Conservation (phyloP, 2,888 invertebrate genomes). For the Eudemis profundana region DNA sequence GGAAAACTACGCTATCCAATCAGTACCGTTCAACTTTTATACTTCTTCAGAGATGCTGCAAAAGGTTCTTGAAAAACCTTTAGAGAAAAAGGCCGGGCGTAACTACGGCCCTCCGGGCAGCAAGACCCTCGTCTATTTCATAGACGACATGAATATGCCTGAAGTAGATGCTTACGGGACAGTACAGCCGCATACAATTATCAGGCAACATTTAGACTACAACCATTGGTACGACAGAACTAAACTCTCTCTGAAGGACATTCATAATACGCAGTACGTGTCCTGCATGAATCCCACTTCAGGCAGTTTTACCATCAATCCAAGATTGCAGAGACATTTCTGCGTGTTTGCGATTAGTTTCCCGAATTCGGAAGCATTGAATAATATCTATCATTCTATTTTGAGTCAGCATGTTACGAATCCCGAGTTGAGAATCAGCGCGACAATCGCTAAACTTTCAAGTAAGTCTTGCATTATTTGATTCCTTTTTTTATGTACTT, state of each 20-base stretch:
- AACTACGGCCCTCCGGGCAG: conserved; percentile 98
- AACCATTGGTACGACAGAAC: conserved; percentile 96
- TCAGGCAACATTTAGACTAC: conserved; percentile 97
- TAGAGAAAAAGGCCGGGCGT: conserved; percentile 98
- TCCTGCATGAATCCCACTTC: conserved; percentile 99
- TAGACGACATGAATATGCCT: conserved; percentile 99
- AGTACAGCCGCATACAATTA: conserved; percentile 97
- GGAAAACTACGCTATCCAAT: conserved; percentile 94
- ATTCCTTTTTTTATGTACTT: too few relatives aligned
- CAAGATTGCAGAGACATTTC: conserved; percentile 95
- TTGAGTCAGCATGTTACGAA: conserved; percentile 94
- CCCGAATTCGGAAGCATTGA: conserved; percentile 93
- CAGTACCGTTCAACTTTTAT: conserved; percentile 98
- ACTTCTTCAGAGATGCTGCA: conserved; percentile 97
- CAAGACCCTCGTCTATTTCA: conserved; percentile 96
- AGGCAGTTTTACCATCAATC: conserved; percentile 98
- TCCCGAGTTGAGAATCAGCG: conserved; percentile 91
- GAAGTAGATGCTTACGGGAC: conserved; percentile 96
- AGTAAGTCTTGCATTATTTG: too few relatives aligned
- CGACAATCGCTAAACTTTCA: conserved; percentile 88
- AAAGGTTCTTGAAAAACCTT: conserved; percentile 95
- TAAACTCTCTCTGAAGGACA: conserved; percentile 95
- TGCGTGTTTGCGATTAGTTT: conserved; percentile 94
- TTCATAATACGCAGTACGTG: conserved; percentile 98
- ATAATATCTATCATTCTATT: conserved; percentile 95